Evolutionary conservation across 2,113 vertebrate species (phyloP), one percentile per base, ranked within the genome.

Genomic region (Cyanoderma ruficeps): DNA sequence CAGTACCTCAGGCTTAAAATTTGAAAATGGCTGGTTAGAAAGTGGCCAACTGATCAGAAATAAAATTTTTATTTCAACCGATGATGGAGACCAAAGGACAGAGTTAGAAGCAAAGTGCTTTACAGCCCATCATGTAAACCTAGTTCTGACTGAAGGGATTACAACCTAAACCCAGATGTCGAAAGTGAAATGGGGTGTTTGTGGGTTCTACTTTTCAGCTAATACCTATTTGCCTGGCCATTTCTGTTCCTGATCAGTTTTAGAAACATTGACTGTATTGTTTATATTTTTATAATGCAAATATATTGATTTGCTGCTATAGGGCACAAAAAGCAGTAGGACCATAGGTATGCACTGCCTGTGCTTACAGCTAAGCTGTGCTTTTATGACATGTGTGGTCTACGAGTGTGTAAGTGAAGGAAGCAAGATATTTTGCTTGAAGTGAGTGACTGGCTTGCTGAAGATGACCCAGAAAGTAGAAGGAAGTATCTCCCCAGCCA

Each of bases 51-150:
- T 1, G 44, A 31, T 69, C 41, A 91, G 65, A 85, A 89, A 76
- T 49, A 47, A 92, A 90, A 23, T n/a, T 83, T 94, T 74, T 49
- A 20, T 42, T 83, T 55, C 17, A 88, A 15, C 6, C 52, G 67
- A 59, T 79, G 59, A 41, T 39, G 16, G 56, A 87, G 14, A 23
- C 50, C 25, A 28, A 74, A 90, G 27, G 35, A 49, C 15, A 31
- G 47, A 31, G 27, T 81, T 83, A 63, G 2, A 15, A 80, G 27
- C 3, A 1, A 88, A 57, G 14, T 41, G 9, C 37, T 82, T 76
- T 53, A 79, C 0, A 1, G 33, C 47, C n/a, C 0, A 0, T 64
- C 21, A 4, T 22, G 28, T 74, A 77, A 70, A 83, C 28, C 37
- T 67, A 39, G 23, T 61, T 49, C 39, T 77, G 30, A 27, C 7